Evolutionary conservation across 1,140 invertebrate species (phyloP), one percentile per base, ranked within the genome.

Genomic region (Gryon sp.): DNA sequence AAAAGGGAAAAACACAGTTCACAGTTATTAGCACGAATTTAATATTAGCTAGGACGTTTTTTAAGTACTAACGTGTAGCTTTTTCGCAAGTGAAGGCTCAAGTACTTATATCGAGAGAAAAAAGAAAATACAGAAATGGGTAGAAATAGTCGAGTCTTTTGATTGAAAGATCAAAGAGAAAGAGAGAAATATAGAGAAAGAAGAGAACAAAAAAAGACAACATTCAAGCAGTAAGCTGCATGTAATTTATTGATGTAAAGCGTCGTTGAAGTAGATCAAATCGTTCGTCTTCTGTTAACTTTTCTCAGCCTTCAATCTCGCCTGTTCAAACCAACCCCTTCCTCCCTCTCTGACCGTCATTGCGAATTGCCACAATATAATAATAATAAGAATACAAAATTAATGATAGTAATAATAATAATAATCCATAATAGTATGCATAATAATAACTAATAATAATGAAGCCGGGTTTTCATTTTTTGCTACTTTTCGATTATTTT

Each of bases 271-370:
- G 50, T 68, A 68, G 63, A 57, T 36, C 16, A 28, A 68, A 68
- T 68, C 52, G 30, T 57, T 57, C 40, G 63, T 68, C 63, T 68
- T 68, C 63, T 68, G 40, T 68, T 68, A 30, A 1, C 55, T 57
- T 8, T 15, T 26, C 53, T 5, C 9, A 18, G 3, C 0, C n/a
- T 40, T 28, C n/a, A n/a, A n/a, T n/a, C n/a, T n/a, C n/a, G n/a
- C n/a, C n/a, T n/a, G n/a, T n/a, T n/a, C n/a, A n/a, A n/a, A n/a
- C n/a, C n/a, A n/a, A n/a, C n/a, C 12, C 28, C 32, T 32, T 19
- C 19, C 19, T 11, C 1, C 20, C 26, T 9, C 19, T 26, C 36
- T 36, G 16, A 43, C 26, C 15, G n/a, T 46, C 43, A 46, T 34
- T n/a, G 40, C 28, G 40, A 59, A 45, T 59, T n/a, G n/a, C n/a